These are phyloP conservation scores for Campylomormyrus tamandua DNA, from an alignment of 2,113 vertebrate genomes.

Conservation along the genomic window DNA sequence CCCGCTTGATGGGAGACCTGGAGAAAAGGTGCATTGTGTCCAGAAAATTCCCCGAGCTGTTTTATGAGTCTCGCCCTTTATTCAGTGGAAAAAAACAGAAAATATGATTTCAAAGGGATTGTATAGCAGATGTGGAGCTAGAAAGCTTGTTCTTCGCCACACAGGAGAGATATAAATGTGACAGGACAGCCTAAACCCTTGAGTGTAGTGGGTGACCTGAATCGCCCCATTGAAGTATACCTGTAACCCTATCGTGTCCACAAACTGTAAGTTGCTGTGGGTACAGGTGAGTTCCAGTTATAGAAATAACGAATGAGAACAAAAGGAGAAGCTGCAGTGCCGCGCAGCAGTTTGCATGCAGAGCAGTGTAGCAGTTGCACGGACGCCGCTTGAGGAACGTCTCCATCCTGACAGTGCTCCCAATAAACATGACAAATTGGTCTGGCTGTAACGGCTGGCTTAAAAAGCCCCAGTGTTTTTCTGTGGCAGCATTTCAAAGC, in stretches of 20 bases:
- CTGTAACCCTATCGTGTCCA: background rate
- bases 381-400: background rate
- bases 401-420: background rate
- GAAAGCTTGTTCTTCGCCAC: background rate
- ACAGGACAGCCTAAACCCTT: background rate
- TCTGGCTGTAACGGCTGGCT: background rate
- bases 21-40: background rate
- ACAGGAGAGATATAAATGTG: background rate
- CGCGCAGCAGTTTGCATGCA: background rate
- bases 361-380: background rate
- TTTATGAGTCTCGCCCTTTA: background rate
- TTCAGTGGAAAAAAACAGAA: background rate
- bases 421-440: constrained; percentile 11
- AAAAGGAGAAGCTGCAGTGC: background rate
- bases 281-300: background rate
- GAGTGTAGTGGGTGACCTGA: background rate
- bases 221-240: background rate
- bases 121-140: background rate
- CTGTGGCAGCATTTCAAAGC: background rate
- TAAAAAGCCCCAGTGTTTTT: background rate
- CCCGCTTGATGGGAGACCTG: background rate
- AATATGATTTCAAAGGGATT: background rate
- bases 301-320: background rate
- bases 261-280: background rate
- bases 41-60: background rate